These are phyloP conservation scores for Heliconius cydno DNA, from an alignment of 2,888 invertebrate species.

Conservation along the genomic window DNA sequence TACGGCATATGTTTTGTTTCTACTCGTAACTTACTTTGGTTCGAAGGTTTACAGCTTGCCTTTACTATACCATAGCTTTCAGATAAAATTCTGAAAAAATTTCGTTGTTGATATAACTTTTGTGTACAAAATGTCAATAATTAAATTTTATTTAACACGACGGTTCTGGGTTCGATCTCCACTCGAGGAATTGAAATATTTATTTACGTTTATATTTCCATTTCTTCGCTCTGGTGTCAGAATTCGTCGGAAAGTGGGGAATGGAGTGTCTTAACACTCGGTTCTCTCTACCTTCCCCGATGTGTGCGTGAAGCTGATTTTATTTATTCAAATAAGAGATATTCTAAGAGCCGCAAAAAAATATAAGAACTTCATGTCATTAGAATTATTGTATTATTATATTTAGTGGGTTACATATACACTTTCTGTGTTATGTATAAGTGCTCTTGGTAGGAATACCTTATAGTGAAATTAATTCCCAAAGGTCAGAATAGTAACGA, in stretches of 20 bases:
- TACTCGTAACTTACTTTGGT: background rate
- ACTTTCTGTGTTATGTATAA: background rate
- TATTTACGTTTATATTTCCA: no score
- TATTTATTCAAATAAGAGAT: no score
- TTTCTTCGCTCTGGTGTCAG: no score
- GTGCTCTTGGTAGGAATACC: background rate
- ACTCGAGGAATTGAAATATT: no score
- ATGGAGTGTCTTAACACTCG: no score
- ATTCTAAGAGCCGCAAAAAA: background rate
- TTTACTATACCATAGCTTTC: background rate
- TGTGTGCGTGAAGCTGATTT: no score
- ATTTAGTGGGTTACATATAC: background rate
- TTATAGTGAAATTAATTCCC: background rate
- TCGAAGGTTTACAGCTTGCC: background rate
- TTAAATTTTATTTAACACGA: no score
- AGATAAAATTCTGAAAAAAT: background rate
- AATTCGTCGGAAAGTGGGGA: no score
- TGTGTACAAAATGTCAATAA: no score
- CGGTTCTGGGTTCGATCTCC: no score
- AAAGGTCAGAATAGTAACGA: background rate
- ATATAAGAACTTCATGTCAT: background rate
- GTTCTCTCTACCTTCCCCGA: no score
- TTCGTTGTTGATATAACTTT: background rate
- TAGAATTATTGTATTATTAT: no score
- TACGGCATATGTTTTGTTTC: slow-evolving; percentile 8